A percentile compares a stretch with the other conserved stretches of the same genome.
phyloP scores from a whole-genome alignment of 1,140 invertebrate genomes.

The Polypedilum pembai region DNA sequence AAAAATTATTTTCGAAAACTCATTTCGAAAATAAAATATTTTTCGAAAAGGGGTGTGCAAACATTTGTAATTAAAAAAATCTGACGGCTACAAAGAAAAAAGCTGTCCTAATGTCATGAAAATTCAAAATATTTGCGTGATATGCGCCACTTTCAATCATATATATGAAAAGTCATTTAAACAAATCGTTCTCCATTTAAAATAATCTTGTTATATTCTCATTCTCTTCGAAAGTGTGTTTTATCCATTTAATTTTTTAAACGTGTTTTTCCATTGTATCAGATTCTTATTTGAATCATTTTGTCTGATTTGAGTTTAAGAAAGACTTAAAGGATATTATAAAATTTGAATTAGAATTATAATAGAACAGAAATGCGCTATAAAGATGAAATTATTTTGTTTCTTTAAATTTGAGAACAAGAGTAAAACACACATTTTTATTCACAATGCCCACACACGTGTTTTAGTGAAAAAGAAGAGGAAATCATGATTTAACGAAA shows the following conservation, averaged over 20 bases:
- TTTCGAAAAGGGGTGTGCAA: too few species aligned
- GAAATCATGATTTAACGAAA: constrained; percentile 26
- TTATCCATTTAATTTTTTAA: neutral
- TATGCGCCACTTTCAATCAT: neutral
- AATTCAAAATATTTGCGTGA: neutral
- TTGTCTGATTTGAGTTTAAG: too few species aligned
- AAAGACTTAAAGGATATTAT: too few species aligned
- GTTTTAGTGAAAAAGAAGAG: neutral
- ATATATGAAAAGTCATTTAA: constrained; percentile 20
- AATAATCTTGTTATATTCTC: constrained; percentile 21
- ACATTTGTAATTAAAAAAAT: neutral
- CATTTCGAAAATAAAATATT: too few species aligned
- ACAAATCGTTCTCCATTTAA: constrained; percentile 9
- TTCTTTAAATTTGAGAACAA: too few species aligned
- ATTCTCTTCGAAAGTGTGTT: neutral
- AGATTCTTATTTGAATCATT: too few species aligned
- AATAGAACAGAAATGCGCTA: neutral
- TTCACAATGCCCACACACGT: constrained; percentile 27
- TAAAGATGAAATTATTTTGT: neutral
- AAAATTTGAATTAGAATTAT: too few species aligned
- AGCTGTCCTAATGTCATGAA: neutral
- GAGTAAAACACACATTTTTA: neutral
- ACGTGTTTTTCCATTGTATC: neutral
- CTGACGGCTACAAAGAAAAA: neutral
- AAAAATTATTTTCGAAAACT: too few species aligned